Evolutionary conservation across 2,797 vertebrate species (phyloP).

Genomic region (Limnodromus scolopaceus): DNA sequence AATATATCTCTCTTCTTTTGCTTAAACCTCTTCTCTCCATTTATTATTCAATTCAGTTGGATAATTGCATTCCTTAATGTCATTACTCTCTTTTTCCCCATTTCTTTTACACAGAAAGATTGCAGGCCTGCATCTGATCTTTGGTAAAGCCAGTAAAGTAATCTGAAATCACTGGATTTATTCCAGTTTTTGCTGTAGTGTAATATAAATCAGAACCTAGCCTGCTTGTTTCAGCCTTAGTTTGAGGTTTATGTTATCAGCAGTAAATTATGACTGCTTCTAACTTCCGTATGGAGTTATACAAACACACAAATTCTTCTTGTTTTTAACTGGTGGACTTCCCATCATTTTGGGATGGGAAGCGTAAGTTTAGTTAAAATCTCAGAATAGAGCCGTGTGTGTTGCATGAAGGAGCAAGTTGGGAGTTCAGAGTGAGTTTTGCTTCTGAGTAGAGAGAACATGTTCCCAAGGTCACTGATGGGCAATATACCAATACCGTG

Average conservation of each 20-base stretch:
- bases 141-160: slow-evolving; percentile 26
- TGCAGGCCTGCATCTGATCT: slow-evolving; percentile 41
- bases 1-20: slow-evolving; percentile 59
- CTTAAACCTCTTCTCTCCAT: slow-evolving; percentile 70
- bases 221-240: neutral
- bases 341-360: neutral
- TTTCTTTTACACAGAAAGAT: slow-evolving; percentile 28
- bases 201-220: neutral
- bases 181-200: slow-evolving; percentile 26
- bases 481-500: neutral
- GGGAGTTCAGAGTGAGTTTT: neutral
- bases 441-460: neutral
- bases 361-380: neutral
- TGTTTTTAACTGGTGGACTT: neutral
- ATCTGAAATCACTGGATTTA: slow-evolving; percentile 40
- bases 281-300: neutral
- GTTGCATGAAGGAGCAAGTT: neutral
- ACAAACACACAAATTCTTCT: neutral
- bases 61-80: slow-evolving; percentile 77
- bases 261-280: neutral
- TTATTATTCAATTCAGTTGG: slow-evolving; percentile 65
- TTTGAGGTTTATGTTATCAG: neutral
- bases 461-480: neutral
- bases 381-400: neutral
- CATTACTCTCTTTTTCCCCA: slow-evolving; percentile 53